Evolutionary conservation across 2,888 invertebrate species (phyloP), one percentile per base, ranked within the genome.

Genomic region (Blera fallax): DNA sequence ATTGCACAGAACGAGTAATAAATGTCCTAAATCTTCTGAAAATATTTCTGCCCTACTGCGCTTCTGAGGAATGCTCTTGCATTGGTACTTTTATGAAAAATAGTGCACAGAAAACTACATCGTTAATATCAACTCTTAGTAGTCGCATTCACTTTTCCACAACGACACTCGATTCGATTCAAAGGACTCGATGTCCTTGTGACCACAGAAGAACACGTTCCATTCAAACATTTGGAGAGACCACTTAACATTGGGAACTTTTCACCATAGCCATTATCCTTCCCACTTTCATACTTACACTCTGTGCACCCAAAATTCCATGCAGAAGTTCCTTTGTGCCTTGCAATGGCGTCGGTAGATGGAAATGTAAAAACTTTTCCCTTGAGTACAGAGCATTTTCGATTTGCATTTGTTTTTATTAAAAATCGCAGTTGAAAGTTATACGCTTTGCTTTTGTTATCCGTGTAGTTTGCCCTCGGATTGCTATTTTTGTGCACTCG

Each of bases 401-500:
- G 82, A 83, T 83, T 83, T 83, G 77, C 82, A 83, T 83, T 83
- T 77, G 72, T 83, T 83, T 83, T 21, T 29, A 32, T 56, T 10
- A 72, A 72, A 67, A 83, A 72, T 76, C 78, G 72, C 82, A 77
- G 60, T 77, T 67, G 82, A 77, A 83, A 83, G 77, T 83, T 83
- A 72, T 67, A 40, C 65, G 65, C 54, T 77, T 72, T 83, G 72
- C 60, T 83, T 77, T 72, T 72, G 48, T 69, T 74, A 67, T 69
- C 21, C 37, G 64, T 52, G 32, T 37, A 77, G 77, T 72, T 77
- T 78, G 65, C 16, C 72, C 43, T 65, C 64, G 52, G 72, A 83
- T 45, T 83, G 77, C 60, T 83, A 67, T 77, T 83, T 72, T 83
- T 37, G 45, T 24, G 34, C 18, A 37, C 14, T 21, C 8, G 27